phyloP scores from a whole-genome alignment of 2,888 invertebrate genomes.

The Petrolisthes manimaculis region DNA sequence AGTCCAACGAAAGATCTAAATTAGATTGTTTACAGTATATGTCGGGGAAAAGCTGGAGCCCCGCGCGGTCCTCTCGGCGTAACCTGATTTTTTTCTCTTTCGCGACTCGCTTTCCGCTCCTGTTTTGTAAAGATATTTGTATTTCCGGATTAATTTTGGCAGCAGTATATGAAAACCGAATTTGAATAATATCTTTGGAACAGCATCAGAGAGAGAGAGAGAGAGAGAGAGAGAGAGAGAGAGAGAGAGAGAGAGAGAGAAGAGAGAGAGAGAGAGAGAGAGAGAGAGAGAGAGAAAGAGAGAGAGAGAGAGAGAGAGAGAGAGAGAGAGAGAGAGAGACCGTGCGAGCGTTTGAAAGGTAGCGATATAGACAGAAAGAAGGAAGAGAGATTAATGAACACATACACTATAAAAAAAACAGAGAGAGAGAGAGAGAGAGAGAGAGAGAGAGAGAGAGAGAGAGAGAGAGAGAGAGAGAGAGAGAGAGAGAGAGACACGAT shows the following conservation, averaged over 20 bases:
- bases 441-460: no score
- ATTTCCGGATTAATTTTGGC: constrained; percentile 31
- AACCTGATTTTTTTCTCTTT: constrained; percentile 26
- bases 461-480: no score
- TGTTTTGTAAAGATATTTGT: constrained; percentile 46
- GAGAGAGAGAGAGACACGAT: background rate
- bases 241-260: constrained; percentile 23
- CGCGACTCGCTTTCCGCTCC: background rate
- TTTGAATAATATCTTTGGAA: constrained; percentile 31
- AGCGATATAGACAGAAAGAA: no score
- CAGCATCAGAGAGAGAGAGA: background rate
- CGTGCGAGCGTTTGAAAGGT: no score
- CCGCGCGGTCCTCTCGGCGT: constrained; percentile 1
- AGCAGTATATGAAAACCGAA: constrained; percentile 33
- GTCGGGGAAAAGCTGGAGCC: background rate
- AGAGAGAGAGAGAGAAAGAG: no score
- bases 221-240: constrained; percentile 10
- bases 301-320: no score
- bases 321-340: no score
- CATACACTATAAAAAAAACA: no score
- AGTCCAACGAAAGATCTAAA: constrained; percentile 28
- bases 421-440: no score
- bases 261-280: no score
- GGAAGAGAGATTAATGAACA: no score
- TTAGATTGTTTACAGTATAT: constrained; percentile 42